Conservation (phyloP, 2,113 vertebrate genomes). For the Regulus satrapa region DNA sequence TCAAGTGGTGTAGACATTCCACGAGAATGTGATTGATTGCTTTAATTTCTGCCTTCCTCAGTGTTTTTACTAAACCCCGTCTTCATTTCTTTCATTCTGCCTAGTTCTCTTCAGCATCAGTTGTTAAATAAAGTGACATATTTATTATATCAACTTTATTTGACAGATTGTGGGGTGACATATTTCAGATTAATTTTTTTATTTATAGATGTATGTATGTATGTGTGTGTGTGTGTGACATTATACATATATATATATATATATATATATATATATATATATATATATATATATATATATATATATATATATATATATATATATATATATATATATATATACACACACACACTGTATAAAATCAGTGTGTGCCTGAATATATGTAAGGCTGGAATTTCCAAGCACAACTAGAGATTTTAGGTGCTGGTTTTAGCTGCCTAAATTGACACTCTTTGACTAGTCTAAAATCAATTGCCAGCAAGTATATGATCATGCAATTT, state of each 20-base stretch:
- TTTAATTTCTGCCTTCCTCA: constrained; percentile 72
- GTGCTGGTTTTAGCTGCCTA: not conserved
- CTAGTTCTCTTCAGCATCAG: constrained; percentile 58
- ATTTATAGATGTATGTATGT: not conserved
- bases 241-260: not conserved
- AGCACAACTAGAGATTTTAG: not conserved
- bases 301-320: no score
- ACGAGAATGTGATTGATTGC: constrained; percentile 68
- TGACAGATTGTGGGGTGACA: constrained; percentile 52
- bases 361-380: not conserved
- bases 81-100: constrained; percentile 64
- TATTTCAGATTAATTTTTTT: constrained; percentile 54
- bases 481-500: not conserved
- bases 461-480: not conserved
- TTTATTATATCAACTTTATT: constrained; percentile 73
- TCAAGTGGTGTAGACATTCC: constrained; percentile 56
- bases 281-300: not conserved
- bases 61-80: constrained; percentile 54
- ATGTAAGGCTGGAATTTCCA: not conserved
- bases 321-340: not conserved
- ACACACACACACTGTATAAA: not conserved
- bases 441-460: not conserved
- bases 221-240: not conserved
- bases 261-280: not conserved
- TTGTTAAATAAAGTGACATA: constrained; percentile 73